Conservation (phyloP, 2,113 vertebrate species). For the Coreoperca whiteheadi region DNA sequence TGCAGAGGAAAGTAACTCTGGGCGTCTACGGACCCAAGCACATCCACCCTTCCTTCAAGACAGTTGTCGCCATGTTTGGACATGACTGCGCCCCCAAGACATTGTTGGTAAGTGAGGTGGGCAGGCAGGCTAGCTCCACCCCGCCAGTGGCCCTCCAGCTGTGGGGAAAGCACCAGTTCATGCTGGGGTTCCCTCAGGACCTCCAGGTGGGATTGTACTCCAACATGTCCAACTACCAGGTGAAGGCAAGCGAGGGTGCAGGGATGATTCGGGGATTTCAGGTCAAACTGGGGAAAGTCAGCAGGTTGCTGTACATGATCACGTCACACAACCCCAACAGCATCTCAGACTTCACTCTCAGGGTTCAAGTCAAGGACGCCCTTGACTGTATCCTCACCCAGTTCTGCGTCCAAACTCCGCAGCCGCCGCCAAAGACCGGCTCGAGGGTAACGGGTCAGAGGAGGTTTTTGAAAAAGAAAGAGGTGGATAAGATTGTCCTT, state of each 20-base stretch:
- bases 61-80: constrained; percentile 94
- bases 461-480: constrained; percentile 95
- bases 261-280: constrained; percentile 91
- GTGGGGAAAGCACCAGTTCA: constrained; percentile 97
- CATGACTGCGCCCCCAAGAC: constrained; percentile 96
- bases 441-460: constrained; percentile 86
- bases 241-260: constrained; percentile 86
- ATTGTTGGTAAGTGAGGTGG: constrained; percentile 90
- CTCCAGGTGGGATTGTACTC: constrained; percentile 93
- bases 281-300: constrained; percentile 93
- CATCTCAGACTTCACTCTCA: constrained; percentile 92
- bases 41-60: constrained; percentile 96
- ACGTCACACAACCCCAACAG: constrained; percentile 85
- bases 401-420: constrained; percentile 95
- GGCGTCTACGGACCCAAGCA: constrained; percentile 96
- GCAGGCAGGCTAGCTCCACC: constrained; percentile 80
- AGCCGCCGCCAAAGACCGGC: constrained; percentile 89
- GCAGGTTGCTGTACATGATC: constrained; percentile 92
- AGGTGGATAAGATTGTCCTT: constrained; percentile 94
- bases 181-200: constrained; percentile 90
- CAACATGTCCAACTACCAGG: constrained; percentile 94
- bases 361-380: constrained; percentile 94
- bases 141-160: constrained; percentile 93
- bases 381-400: constrained; percentile 92
- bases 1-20: constrained; percentile 91